Percentiles rank a stretch among this genome's conserved stretches.
Conservation (phyloP, 2,797 vertebrate species). For the Fratercula arctica region DNA sequence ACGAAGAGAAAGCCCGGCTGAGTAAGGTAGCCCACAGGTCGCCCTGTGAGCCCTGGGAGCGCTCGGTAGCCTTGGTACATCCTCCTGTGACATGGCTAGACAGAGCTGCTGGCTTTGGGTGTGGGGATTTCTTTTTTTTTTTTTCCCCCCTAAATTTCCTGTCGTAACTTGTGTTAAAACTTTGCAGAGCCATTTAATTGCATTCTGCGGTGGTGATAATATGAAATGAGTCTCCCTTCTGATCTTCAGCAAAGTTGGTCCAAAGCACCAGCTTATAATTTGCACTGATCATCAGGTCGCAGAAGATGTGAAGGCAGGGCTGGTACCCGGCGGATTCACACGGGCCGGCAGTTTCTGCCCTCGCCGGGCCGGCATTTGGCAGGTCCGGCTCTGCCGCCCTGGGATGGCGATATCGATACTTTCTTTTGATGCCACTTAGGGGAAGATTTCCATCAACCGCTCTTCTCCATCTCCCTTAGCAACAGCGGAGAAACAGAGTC, state of each 20-base stretch:
- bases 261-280: background rate
- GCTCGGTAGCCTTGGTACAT: rapidly evolving
- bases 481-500: background rate
- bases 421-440: background rate
- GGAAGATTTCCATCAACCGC: background rate
- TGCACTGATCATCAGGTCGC: background rate
- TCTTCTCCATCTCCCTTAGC: background rate
- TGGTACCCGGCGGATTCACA: background rate
- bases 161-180: constrained; percentile 22
- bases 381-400: background rate
- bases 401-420: background rate
- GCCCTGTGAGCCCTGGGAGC: background rate
- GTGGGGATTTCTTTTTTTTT: background rate
- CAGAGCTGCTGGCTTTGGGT: background rate
- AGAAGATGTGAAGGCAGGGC: background rate
- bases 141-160: background rate
- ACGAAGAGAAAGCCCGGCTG: background rate
- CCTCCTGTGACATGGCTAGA: background rate
- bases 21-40: background rate
- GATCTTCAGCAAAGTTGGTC: background rate
- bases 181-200: constrained; percentile 57
- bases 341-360: background rate
- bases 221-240: constrained; percentile 41
- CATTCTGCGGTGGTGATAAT: background rate
- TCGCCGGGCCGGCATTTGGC: rapidly evolving